Percentiles rank a stretch among this genome's conserved stretches.
These are phyloP conservation scores for Pedionomus torquatus DNA, from an alignment of 2,113 vertebrate species.

Conservation along the genomic window DNA sequence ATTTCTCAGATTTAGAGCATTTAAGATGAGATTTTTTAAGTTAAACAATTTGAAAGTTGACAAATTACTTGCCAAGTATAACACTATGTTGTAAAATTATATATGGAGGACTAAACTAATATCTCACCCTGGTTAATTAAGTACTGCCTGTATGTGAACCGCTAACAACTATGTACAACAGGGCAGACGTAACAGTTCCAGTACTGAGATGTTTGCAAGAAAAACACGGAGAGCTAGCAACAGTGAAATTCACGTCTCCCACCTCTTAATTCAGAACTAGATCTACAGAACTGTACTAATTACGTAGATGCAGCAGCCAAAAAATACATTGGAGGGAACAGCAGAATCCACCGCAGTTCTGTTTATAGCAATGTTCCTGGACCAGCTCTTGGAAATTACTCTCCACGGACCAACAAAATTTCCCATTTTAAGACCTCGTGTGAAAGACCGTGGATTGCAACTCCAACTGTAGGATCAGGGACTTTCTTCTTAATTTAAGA, in stretches of 20 bases:
- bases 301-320: background rate
- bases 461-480: background rate
- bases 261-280: background rate
- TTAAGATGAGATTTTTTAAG: background rate
- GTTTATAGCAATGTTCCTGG: background rate
- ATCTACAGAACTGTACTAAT: background rate
- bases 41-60: background rate
- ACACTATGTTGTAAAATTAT: background rate
- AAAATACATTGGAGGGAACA: background rate
- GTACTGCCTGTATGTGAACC: background rate
- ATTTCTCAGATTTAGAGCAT: background rate
- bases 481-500: background rate
- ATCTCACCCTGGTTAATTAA: background rate
- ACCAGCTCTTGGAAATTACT: background rate
- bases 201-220: background rate
- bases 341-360: background rate
- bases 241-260: background rate
- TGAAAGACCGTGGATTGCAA: background rate
- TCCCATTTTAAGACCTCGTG: background rate
- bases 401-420: background rate
- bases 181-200: background rate
- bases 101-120: background rate
- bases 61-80: background rate
- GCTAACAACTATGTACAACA: background rate
- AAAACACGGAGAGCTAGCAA: background rate